Conservation (phyloP, 1,140 invertebrate genomes). For the Zaprionus nigranus region DNA sequence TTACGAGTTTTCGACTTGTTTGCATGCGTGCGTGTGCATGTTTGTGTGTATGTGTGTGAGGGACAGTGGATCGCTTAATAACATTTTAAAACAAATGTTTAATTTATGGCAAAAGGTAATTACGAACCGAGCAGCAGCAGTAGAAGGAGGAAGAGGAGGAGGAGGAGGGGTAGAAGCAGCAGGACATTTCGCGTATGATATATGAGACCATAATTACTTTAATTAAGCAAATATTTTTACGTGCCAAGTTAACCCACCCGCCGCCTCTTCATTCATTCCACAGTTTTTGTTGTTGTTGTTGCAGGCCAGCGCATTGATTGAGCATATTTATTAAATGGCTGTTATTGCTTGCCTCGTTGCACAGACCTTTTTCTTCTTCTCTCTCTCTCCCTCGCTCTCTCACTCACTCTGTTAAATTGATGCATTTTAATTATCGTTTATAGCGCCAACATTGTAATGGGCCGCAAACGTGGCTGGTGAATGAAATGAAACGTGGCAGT, state of each 20-base stretch:
- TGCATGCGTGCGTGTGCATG: too few relatives aligned
- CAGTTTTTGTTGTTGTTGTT: conserved; percentile 8
- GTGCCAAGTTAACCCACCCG: conserved; percentile 44
- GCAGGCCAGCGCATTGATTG: conserved; percentile 68
- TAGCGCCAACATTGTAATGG: conserved; percentile 40
- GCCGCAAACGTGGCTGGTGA: neutral
- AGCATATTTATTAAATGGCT: conserved; percentile 78
- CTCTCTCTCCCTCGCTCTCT: neutral
- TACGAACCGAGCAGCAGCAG: conserved; percentile 46
- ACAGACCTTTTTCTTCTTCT: neutral
- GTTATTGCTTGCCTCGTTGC: conserved; percentile 59
- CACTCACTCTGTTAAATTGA: conserved; percentile 59
- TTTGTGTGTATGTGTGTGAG: neutral
- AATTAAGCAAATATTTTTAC: conserved; percentile 81
- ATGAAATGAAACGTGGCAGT: neutral
- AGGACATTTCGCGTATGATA: conserved; percentile 58
- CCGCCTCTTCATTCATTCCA: neutral
- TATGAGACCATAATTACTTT: conserved; percentile 82
- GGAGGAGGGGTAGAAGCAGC: neutral
- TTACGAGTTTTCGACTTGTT: neutral
- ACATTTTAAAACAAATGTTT: conserved; percentile 79
- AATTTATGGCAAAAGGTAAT: conserved; percentile 80
- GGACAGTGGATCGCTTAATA: conserved; percentile 58
- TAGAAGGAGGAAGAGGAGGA: neutral
- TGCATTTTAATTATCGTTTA: conserved; percentile 77